phyloP scores from a whole-genome alignment of 2,113 vertebrate species.

The Globicephala melas region DNA sequence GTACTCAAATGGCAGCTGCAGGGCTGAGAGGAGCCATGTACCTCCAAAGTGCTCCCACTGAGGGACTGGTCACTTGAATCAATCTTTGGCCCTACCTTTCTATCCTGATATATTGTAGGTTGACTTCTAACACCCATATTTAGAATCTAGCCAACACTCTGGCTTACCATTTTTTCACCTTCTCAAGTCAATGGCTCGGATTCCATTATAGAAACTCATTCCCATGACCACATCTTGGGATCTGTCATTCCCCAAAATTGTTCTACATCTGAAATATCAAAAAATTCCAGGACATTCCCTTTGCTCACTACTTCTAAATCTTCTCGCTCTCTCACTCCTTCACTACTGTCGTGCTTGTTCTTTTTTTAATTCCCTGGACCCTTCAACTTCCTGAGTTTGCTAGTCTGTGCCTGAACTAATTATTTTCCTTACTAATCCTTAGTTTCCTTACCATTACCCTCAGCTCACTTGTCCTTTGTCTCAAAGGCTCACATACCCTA shows the following conservation, averaged over 20 bases:
- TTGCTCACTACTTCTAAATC: background rate
- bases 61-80: background rate
- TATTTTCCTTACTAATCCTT: background rate
- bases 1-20: background rate
- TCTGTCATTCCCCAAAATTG: background rate
- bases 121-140: background rate
- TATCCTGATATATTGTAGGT: background rate
- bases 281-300: background rate
- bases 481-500: background rate
- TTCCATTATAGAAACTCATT: background rate
- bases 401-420: background rate
- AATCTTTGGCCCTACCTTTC: background rate
- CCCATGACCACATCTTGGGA: background rate
- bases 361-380: background rate
- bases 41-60: background rate
- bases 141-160: background rate
- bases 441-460: background rate
- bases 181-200: background rate
- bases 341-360: background rate
- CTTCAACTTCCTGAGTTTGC: background rate
- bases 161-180: background rate
- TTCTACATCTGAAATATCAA: background rate
- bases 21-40: background rate
- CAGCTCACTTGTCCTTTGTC: background rate
- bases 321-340: background rate